Evolutionary conservation across 2,113 vertebrate species (phyloP).

Genomic region (Cyanocitta stelleri): DNA sequence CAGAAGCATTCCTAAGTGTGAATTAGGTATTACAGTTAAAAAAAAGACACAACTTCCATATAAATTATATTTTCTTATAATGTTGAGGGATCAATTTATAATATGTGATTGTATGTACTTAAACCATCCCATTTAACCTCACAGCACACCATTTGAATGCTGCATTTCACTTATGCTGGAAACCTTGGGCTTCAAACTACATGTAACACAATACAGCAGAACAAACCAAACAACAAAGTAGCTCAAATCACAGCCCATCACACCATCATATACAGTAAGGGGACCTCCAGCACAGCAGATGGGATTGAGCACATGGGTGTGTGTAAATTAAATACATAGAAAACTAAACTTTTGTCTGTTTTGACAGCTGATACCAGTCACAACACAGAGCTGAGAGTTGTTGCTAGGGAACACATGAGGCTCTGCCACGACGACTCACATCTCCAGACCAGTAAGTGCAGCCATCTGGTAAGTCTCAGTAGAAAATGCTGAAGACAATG

Average conservation of each 20-base stretch:
- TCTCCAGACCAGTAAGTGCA: background rate
- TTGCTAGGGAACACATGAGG: background rate
- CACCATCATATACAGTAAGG: background rate
- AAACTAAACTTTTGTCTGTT: background rate
- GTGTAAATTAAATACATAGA: background rate
- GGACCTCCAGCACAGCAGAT: background rate
- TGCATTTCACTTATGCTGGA: background rate
- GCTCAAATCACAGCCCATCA: background rate
- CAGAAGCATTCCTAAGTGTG: background rate
- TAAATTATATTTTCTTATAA: background rate
- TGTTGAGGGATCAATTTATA: background rate
- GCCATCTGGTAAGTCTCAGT: background rate
- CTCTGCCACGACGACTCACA: background rate
- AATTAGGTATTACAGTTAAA: background rate
- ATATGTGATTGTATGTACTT: background rate
- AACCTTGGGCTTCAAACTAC: background rate
- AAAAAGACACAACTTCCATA: background rate
- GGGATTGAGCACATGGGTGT: background rate
- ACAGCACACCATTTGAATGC: background rate
- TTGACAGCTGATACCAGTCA: background rate
- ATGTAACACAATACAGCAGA: background rate
- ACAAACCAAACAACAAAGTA: background rate
- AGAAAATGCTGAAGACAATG: background rate
- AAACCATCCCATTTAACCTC: background rate
- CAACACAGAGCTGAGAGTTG: background rate